Evolutionary conservation across 2,888 invertebrate species (phyloP).

Genomic region (Autographa gamma): DNA sequence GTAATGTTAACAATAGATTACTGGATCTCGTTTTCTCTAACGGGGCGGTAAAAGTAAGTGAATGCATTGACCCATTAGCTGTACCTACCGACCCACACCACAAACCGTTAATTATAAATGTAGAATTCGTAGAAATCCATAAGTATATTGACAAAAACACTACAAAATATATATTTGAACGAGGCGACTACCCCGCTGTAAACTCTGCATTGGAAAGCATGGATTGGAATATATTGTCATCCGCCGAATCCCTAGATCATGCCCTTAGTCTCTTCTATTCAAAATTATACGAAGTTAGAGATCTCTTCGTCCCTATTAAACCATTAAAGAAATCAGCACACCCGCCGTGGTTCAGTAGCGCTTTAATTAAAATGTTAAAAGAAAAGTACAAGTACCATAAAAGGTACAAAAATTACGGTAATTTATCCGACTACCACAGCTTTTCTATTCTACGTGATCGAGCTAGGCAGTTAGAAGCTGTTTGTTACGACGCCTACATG

Average conservation of each 20-base stretch:
- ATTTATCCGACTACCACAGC: not conserved
- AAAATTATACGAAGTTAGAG: slow-evolving; percentile 17
- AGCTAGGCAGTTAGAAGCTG: too few species aligned
- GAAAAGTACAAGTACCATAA: slow-evolving; percentile 27
- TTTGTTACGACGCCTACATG: too few species aligned
- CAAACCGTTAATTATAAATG: too few species aligned
- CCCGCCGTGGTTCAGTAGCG: slow-evolving; percentile 44
- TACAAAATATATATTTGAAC: not conserved
- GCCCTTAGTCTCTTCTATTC: slow-evolving; percentile 13
- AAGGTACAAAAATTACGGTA: slow-evolving; percentile 15
- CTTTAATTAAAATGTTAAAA: slow-evolving; percentile 41
- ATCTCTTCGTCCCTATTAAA: slow-evolving; percentile 12
- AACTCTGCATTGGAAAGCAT: slow-evolving; percentile 2
- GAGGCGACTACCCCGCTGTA: slow-evolving; percentile 10
- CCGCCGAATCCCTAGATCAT: not conserved
- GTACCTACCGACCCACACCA: too few species aligned
- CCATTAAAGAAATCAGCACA: not conserved
- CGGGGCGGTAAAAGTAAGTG: too few species aligned
- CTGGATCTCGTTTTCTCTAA: not conserved
- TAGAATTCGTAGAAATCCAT: too few species aligned
- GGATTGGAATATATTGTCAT: slow-evolving; percentile 4
- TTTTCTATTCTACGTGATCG: too few species aligned
- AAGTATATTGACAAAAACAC: not conserved
- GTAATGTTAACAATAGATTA: not conserved
- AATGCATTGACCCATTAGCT: too few species aligned